Evolutionary conservation across 1,140 invertebrate genomes (phyloP).

Genomic region (Rhagoletis pomonella): DNA sequence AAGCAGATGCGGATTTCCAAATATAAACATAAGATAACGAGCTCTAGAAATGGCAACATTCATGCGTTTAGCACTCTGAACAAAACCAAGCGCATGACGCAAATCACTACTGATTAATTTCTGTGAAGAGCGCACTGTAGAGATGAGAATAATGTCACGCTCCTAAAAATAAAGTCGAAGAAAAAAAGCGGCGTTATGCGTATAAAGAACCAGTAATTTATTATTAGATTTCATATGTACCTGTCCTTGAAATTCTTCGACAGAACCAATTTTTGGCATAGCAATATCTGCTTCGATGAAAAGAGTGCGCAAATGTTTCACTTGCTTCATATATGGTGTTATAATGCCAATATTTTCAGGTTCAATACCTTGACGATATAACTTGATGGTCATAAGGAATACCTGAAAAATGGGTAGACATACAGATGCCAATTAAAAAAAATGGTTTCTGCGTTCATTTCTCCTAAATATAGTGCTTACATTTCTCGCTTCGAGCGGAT

Average conservation of each 20-base stretch:
- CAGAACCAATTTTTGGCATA: constrained; percentile 90
- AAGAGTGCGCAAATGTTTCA: constrained; percentile 73
- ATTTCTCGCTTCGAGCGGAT: constrained; percentile 87
- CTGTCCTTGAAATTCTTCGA: constrained; percentile 96
- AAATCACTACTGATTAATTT: constrained; percentile 76
- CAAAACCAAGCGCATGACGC: constrained; percentile 83
- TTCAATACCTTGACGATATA: constrained; percentile 80
- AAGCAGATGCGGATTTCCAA: constrained; percentile 89
- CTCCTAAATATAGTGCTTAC: constrained; percentile 67
- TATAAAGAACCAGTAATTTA: too few species aligned
- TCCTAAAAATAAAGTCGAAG: constrained; percentile 78
- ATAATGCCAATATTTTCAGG: constrained; percentile 91
- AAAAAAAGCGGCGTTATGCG: background rate
- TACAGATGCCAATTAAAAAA: constrained; percentile 27
- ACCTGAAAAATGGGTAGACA: constrained; percentile 68
- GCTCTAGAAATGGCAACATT: constrained; percentile 92
- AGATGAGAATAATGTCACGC: constrained; percentile 88
- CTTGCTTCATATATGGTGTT: constrained; percentile 94
- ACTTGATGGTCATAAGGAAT: constrained; percentile 76
- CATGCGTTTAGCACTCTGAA: constrained; percentile 83
- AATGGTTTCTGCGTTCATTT: background rate
- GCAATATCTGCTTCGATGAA: constrained; percentile 78
- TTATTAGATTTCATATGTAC: constrained; percentile 53
- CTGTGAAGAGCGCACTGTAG: constrained; percentile 84
- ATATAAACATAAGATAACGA: constrained; percentile 84